Conservation (phyloP, 2,888 invertebrate species). For the Eutolmus rufibarbis region DNA sequence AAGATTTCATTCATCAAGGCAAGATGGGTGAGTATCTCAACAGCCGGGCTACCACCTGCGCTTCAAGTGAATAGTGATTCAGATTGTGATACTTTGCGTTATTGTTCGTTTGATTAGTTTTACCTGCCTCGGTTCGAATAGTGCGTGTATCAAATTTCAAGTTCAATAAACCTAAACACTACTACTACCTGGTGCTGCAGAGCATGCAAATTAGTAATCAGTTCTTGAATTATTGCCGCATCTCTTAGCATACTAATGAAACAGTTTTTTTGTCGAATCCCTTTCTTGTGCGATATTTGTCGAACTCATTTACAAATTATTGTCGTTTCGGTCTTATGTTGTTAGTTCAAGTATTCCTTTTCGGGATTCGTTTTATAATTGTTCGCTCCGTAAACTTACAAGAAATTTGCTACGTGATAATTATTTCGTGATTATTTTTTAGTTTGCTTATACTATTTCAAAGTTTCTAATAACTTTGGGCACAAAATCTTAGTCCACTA, state of each 20-base stretch:
- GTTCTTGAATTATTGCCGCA: background rate
- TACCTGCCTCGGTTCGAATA: background rate
- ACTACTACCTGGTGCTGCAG: background rate
- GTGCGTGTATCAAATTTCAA: background rate
- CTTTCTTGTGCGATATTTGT: background rate
- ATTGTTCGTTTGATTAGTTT: background rate
- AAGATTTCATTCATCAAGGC: background rate
- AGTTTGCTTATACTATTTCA: too few relatives aligned
- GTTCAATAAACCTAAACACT: slow-evolving; percentile 24
- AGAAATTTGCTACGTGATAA: background rate
- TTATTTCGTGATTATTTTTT: background rate
- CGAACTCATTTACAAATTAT: background rate
- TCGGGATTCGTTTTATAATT: background rate
- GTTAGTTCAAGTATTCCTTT: background rate
- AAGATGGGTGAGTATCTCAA: slow-evolving; percentile 15
- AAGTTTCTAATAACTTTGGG: too few relatives aligned
- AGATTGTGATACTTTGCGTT: background rate
- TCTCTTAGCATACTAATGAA: background rate
- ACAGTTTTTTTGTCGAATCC: background rate
- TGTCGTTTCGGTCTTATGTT: background rate
- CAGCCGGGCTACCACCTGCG: background rate
- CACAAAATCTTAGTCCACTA: background rate
- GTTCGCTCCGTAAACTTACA: background rate
- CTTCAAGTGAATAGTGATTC: background rate
- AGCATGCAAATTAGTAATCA: slow-evolving; percentile 15